Evolutionary conservation across 1,140 invertebrate genomes (phyloP), one percentile per base, ranked within the genome.

Genomic region (Drosophila mauritiana): DNA sequence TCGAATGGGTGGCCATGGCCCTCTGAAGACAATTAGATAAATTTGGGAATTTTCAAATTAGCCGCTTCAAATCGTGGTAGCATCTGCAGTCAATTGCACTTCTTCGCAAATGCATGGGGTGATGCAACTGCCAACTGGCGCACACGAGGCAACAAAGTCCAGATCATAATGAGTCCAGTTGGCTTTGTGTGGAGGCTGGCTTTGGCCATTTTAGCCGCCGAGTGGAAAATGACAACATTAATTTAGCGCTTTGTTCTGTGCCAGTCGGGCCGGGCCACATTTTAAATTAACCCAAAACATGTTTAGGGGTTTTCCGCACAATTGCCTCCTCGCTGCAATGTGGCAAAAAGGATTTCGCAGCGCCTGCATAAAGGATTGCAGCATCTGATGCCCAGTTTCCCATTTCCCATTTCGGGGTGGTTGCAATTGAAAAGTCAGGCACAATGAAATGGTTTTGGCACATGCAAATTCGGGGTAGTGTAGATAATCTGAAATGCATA

Each of bases 251-350:
- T 84, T 83, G 88, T 80, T 80, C 80, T 81, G 57, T 64, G 67
- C 54, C 68, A 77, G 63, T 64, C 27, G 37, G 59, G 57, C 74
- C 57, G 52, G 80, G 85, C 89, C 88, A 75, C 88, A 90, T 89
- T 91, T 90, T 88, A 90, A 90, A 91, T 90, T 91, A 90, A 91
- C 88, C 80, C 80, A 80, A 90, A 91, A 91, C 89, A 90, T 91
- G 84, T 90, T 90, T 90, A 91, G 89, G 89, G 88, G 88, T 91
- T 90, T 90, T 90, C 89, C 83, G 64, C 88, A 90, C 83, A 90
- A 90, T 90, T 90, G 79, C 86, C 83, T 72, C 59, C 67, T 79
- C 78, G 70, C 49, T 79, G 76, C 83, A 80, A 79, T 78, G 78
- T 82, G 83, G 64, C 54, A 75, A 70, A 78, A 78, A 78, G 82